These are phyloP conservation scores for Emydoidea blandingii DNA, from an alignment of 2,797 vertebrate genomes.

Conservation along the genomic window DNA sequence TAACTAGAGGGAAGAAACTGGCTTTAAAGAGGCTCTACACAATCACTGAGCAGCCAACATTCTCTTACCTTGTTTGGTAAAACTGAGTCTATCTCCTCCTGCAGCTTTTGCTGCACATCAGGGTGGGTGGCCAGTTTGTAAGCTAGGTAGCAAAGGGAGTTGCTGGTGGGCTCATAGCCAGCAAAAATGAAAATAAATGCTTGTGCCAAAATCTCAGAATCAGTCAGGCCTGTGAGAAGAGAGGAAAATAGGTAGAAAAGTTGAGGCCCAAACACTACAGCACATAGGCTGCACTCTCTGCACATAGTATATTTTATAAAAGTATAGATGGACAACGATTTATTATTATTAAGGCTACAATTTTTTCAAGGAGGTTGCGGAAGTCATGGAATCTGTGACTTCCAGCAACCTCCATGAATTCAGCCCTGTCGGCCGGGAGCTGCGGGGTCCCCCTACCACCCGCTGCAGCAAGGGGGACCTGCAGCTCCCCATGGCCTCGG, in stretches of 20 bases:
- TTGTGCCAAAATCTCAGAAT: slow-evolving; percentile 55
- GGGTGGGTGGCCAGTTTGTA: slow-evolving; percentile 64
- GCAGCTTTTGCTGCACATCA: slow-evolving; percentile 64
- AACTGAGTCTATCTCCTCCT: slow-evolving; percentile 54
- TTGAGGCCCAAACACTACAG: not conserved
- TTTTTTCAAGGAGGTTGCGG: too few relatives aligned
- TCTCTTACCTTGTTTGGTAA: slow-evolving; percentile 71
- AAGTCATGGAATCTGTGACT: too few relatives aligned
- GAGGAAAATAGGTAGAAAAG: not conserved
- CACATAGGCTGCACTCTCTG: not conserved
- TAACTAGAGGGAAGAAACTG: not conserved
- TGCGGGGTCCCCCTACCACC: too few relatives aligned
- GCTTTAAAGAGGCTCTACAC: not conserved
- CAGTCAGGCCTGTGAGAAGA: slow-evolving; percentile 54
- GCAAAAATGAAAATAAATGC: slow-evolving; percentile 71
- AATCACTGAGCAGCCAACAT: fast-evolving
- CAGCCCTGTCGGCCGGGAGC: too few relatives aligned
- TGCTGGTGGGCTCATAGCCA: slow-evolving; percentile 73
- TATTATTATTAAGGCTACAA: too few relatives aligned
- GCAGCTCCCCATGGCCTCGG: too few relatives aligned
- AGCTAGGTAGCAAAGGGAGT: not conserved
- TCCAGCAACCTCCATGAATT: too few relatives aligned
- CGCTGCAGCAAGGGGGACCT: too few relatives aligned
- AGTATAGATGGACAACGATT: too few relatives aligned
- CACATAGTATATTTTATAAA: not conserved